Evolutionary conservation across 30 jellyfish, hydroid and myxozoan genomes (phyloP), one percentile per base, ranked within the genome.

Genomic region (Pelagia noctiluca): DNA sequence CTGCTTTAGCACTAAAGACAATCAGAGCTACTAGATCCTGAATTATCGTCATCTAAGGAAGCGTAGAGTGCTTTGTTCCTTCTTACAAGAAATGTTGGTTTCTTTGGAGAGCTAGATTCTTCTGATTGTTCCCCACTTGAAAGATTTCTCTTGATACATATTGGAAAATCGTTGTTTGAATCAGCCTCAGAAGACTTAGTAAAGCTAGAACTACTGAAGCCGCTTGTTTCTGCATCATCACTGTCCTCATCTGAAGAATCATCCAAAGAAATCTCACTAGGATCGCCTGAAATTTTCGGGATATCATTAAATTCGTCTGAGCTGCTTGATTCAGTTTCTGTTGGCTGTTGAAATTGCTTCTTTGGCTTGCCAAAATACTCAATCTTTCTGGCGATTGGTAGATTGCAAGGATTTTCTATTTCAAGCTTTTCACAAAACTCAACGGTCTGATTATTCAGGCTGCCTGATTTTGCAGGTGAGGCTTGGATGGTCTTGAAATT

Each of bases 21-120:
- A 50, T 80, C 90, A 0, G 90, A 80, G 83, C 90, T 80, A 35
- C 90, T 80, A 29, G 90, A 83, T 3, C 93, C 93, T 11, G 86
- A 71, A 50, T 72, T 83, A 7, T 83, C 93, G 71, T 83, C 93
- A 71, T 83, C 93, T 69, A 72, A 35, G 5, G 93, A 83, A 23
- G 93, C 86, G 63, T 83, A 83, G 16, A 83, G 69, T 1, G 93
- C 93, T 54, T 70, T 72, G 36, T 83, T 83, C 23, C 93, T 80
- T 35, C 93, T 71, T 24, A 83, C 93, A 35, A 83, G 48, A 62
- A 52, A 70, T 26, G 82, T 54, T 69, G 93, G 93, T 50, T 83
- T 83, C 32, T 28, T 57, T 24, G 52, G 49, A n/a, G 30, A n/a
- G 10, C 42, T 70, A 23, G 70, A 54, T 21, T 25, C 83, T 24